Conservation (phyloP, 2,113 vertebrate species). For the Heliornis fulica region DNA sequence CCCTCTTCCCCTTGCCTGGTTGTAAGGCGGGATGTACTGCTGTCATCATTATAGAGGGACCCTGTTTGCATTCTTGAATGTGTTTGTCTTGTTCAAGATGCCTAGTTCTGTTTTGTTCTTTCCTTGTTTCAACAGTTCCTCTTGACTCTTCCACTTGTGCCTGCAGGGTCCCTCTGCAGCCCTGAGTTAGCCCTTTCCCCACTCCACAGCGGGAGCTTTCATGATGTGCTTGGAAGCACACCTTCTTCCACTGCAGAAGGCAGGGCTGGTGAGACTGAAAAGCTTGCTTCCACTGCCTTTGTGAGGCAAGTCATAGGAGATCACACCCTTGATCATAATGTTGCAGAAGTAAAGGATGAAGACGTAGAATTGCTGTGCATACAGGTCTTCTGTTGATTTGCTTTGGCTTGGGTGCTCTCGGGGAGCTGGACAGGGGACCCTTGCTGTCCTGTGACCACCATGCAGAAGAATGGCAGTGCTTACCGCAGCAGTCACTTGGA, state of each 20-base stretch:
- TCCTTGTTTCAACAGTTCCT: neutral
- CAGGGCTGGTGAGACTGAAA: neutral
- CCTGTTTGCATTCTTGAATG: neutral
- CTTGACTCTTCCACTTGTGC: neutral
- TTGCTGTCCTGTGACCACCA: neutral
- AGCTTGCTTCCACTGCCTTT: neutral
- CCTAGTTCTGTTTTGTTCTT: neutral
- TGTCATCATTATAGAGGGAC: rapidly evolving
- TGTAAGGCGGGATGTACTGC: neutral
- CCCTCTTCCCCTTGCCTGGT: neutral
- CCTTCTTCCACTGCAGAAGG: neutral
- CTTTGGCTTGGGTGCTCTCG: neutral
- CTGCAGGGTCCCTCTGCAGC: neutral
- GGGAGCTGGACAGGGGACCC: neutral
- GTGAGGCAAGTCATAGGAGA: neutral
- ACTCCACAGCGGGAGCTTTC: neutral
- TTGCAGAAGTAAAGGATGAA: neutral
- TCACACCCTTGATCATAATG: neutral
- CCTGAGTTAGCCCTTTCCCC: neutral
- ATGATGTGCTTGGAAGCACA: neutral
- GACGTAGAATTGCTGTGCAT: neutral
- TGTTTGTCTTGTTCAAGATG: neutral
- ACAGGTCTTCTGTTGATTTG: rapidly evolving
- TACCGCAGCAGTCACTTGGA: neutral
- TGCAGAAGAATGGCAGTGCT: rapidly evolving